Percentiles rank a stretch among this genome's conserved stretches.
These are phyloP conservation scores for Sycophila texana DNA, from an alignment of 2,888 invertebrate genomes.

Conservation along the genomic window DNA sequence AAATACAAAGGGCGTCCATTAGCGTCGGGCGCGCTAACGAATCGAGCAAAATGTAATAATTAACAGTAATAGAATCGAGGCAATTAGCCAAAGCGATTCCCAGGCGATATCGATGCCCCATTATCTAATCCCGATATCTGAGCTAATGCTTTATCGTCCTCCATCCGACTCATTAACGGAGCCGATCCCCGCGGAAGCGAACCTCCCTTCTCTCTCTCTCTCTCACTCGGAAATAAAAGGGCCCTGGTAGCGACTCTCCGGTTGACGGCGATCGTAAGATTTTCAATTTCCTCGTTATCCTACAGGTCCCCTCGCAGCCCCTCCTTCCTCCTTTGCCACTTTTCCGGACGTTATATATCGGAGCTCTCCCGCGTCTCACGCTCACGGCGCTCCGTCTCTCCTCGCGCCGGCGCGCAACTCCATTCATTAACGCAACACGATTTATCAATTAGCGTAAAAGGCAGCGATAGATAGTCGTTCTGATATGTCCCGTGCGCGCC, in stretches of 20 bases:
- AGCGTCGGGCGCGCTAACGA: too few species aligned
- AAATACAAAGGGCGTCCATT: too few species aligned
- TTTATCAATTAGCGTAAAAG: slow-evolving; percentile 76
- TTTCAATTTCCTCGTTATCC: slow-evolving; percentile 70
- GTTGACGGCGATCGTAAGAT: slow-evolving; percentile 58
- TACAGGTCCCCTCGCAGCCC: slow-evolving; percentile 49
- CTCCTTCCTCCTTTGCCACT: slow-evolving; percentile 41
- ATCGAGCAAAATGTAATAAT: too few species aligned
- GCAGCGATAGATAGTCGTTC: slow-evolving; percentile 74
- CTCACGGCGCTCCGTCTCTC: slow-evolving; percentile 47
- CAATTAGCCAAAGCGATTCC: too few species aligned
- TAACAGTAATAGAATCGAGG: too few species aligned
- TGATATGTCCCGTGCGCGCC: slow-evolving; percentile 65
- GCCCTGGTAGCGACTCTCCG: slow-evolving; percentile 49
- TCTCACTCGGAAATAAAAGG: background rate
- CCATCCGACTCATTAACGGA: background rate
- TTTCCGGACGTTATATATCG: slow-evolving; percentile 1
- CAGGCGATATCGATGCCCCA: background rate
- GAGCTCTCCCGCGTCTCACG: slow-evolving; percentile 26
- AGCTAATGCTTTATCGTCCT: background rate
- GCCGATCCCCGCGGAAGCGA: background rate
- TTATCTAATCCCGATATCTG: slow-evolving; percentile 15
- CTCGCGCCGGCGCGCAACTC: slow-evolving; percentile 59
- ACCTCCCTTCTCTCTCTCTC: background rate
- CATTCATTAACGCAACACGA: slow-evolving; percentile 76